phyloP scores from a whole-genome alignment of 2,113 vertebrate genomes.

The Lepus europaeus region DNA sequence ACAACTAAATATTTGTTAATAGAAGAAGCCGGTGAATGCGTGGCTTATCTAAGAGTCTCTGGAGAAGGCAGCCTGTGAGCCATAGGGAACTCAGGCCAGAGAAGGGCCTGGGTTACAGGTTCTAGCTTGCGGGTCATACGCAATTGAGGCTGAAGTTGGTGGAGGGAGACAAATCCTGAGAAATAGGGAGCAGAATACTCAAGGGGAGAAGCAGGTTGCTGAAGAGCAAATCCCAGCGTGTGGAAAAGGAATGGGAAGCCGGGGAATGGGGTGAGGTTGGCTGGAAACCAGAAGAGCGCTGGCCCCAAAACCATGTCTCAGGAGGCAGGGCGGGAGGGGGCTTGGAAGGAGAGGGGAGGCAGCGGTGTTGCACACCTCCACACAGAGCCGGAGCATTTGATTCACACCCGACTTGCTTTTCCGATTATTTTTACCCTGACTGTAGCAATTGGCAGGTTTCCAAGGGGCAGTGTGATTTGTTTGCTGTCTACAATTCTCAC shows the following conservation, averaged over 20 bases:
- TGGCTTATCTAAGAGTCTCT: background rate
- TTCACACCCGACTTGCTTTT: constrained; percentile 66
- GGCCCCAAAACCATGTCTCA: background rate
- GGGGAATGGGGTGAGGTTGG: background rate
- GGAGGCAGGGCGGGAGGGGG: background rate
- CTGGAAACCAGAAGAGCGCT: background rate
- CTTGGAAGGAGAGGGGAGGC: background rate
- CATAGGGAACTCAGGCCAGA: background rate
- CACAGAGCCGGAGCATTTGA: background rate
- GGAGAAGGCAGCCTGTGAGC: background rate
- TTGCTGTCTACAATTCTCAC: constrained; percentile 60
- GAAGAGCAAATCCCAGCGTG: background rate
- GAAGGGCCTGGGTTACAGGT: background rate
- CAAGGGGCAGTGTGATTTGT: constrained; percentile 63
- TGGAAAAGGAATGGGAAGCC: background rate
- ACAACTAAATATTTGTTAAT: background rate
- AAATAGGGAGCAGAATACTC: background rate
- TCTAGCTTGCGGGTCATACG: background rate
- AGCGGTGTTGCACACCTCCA: background rate
- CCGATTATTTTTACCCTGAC: constrained; percentile 67
- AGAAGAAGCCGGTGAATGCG: background rate
- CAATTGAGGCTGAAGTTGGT: background rate
- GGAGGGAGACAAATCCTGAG: background rate
- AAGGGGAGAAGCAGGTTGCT: background rate
- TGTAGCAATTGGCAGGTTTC: constrained; percentile 61